A percentile compares a stretch with the other conserved stretches of the same genome.
These are phyloP conservation scores for Condylostylus longicornis DNA, from an alignment of 1,140 invertebrate species.

Conservation along the genomic window DNA sequence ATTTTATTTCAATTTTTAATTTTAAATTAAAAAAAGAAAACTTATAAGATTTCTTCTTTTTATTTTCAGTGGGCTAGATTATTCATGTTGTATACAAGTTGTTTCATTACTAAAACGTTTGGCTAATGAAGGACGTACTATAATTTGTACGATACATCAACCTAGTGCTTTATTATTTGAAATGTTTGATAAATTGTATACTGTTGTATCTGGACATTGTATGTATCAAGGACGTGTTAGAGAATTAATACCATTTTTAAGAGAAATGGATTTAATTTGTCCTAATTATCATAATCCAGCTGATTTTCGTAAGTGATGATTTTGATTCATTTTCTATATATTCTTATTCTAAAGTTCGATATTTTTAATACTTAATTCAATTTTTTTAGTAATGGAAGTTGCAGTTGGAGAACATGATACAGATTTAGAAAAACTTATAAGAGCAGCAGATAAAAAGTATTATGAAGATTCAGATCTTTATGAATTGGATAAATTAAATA, in stretches of 20 bases:
- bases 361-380: conserved; percentile 1
- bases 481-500: too few relatives aligned
- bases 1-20: too few relatives aligned
- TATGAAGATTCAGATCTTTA: conserved; percentile 30
- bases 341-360: background rate
- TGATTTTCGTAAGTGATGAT: conserved; percentile 59
- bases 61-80: conserved; percentile 64
- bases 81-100: conserved; percentile 69
- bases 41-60: too few relatives aligned
- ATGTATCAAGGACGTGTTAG: conserved; percentile 69
- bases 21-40: too few relatives aligned
- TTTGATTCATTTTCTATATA: background rate
- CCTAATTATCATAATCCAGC: conserved; percentile 92
- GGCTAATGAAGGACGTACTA: conserved; percentile 59
- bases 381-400: conserved; percentile 53
- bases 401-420: conserved; percentile 58
- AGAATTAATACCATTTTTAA: conserved; percentile 68
- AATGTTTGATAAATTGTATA: conserved; percentile 89
- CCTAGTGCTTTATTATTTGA: conserved; percentile 88
- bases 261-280: conserved; percentile 60
- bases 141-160: conserved; percentile 89
- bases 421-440: conserved; percentile 40
- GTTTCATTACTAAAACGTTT: conserved; percentile 58
- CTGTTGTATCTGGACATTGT: conserved; percentile 73
- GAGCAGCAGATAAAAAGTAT: conserved; percentile 38